These are phyloP conservation scores for Lethenteron reissneri DNA, from an alignment of 2,113 vertebrate species.

Conservation along the genomic window DNA sequence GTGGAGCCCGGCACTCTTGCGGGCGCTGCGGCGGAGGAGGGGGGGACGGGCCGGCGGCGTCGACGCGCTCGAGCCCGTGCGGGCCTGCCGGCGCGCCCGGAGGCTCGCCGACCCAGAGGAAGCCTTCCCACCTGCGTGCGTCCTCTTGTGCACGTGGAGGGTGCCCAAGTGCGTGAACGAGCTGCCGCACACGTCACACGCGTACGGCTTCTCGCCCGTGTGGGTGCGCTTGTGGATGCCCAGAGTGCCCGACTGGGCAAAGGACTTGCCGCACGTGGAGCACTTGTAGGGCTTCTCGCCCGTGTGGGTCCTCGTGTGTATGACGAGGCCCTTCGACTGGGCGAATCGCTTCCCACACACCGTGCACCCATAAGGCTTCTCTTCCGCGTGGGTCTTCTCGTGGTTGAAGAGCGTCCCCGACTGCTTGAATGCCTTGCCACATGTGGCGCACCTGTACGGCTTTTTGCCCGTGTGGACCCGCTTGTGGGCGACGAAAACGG, in stretches of 20 bases:
- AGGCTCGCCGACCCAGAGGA: no score
- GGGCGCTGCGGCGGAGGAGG: no score
- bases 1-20: no score
- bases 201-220: not conserved
- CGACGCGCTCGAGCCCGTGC: no score
- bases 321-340: conserved; percentile 83
- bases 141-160: not conserved
- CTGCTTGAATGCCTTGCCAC: conserved; percentile 11
- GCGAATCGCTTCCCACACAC: conserved; percentile 92
- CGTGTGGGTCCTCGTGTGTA: conserved; percentile 84
- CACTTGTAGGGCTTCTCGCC: conserved; percentile 98
- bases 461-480: conserved; percentile 12
- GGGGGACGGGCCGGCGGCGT: no score
- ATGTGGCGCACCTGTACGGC: conserved; percentile 12
- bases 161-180: not conserved
- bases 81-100: no score
- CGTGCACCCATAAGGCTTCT: conserved; percentile 82
- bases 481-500: conserved; percentile 12
- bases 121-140: not conserved
- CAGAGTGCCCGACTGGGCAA: not conserved
- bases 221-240: conserved; percentile 3
- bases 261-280: conserved; percentile 43
- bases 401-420: no score
- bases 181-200: not conserved
- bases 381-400: conserved; percentile 24